Base-by-base conservation (phyloP, 2,797 vertebrate species). In the Brachyrhaphis roseni region DNA sequence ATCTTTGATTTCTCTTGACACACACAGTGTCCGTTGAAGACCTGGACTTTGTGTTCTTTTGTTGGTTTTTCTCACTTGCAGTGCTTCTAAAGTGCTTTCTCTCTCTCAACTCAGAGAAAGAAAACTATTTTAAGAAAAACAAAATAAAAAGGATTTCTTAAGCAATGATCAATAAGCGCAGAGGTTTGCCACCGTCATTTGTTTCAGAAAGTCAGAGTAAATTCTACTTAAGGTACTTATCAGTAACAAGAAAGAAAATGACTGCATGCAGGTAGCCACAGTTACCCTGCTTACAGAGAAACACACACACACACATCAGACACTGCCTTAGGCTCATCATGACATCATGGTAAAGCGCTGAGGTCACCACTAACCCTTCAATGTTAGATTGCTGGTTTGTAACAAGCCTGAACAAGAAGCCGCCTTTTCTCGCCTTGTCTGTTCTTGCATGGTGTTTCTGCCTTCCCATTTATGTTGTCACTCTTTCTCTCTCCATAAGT, bases 341-440 rank as follows among this genome's bases (percentile, higher is more conserved):
- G 95, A 96, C 94, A 95, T 96, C 95, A 96, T 94, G 74, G 31
- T 88, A 81, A 89, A 80, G 88, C 46, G 66, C 89, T 95, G 94
- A 95, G 91, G 93, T 95, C 94, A 95, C 91, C 57, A 78, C 87
- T 91, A 93, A 90, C 92, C 85, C 91, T 86, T 88, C 83, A 86
- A 84, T 66, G 76, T 89, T 87, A 87, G 88, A 90, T 88, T 82
- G 86, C 79, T 81, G 85, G 82, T 83, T 80, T 87, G 84, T 81
- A 88, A 88, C 96, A 92, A 82, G 95, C 94, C 93, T 82, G 85
- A 92, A 92, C 95, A 93, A 87, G 94, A 94, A 84, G 70, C 36
- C 64, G 75, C 73, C 72, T 88, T 76, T 78, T 82, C 74, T 76
- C 47, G 26, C 41, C 55, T 75, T 81, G 59, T 77, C 46, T 23